Base-by-base conservation (phyloP, 2,888 invertebrate species). In the Pantelozetes paolii region DNA sequence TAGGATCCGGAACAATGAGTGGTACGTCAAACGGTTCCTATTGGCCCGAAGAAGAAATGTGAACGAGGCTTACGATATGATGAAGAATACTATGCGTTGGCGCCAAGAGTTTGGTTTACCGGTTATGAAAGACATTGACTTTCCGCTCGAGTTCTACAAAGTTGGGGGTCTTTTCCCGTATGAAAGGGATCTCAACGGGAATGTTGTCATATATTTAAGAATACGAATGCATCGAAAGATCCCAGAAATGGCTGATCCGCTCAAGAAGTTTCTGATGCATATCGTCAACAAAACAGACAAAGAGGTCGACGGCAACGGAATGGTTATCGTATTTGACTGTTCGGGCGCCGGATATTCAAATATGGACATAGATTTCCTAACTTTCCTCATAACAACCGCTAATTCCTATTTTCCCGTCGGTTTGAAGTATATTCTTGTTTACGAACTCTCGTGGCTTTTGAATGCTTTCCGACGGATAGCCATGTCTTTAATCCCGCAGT, bases 81-180 rank as follows among this genome's bases (percentile, higher is more conserved):
- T 82, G 5, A 79, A 81, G 54, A 81, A 80, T 45, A 78, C 80
- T 8, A 77, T 82, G 71, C 80, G 79, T 76, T 82, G 81, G 79
- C 77, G 82, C 54, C 80, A 80, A 71, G 80, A 81, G 67, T 76
- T 79, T 72, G 79, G 78, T 54, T 82, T 83, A 79, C 79, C 81
- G 0, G 67, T 72, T 2, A 64, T 64, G 64, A 80, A 80, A 69
- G 81, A 81, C 64, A 76, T 79, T 71, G 79, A 78, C 50, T 82
- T 83, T 79, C 79, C 81, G 0, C 59, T 74, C 71, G 79, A 79
- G 76, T 72, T 80, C 57, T 81, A 80, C 78, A 80, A 82, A 64
- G 76, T 77, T 72, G 81, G 82, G 32, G 81, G 78, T n/a, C 74
- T 80, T n/a, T 82, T 79, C 75, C 82, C 79, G 71, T 82, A 81